Percentiles rank a stretch among this genome's conserved stretches.
Evolutionary conservation across 2,888 invertebrate species (phyloP).

Genomic region (Cheilosia scutellata): DNA sequence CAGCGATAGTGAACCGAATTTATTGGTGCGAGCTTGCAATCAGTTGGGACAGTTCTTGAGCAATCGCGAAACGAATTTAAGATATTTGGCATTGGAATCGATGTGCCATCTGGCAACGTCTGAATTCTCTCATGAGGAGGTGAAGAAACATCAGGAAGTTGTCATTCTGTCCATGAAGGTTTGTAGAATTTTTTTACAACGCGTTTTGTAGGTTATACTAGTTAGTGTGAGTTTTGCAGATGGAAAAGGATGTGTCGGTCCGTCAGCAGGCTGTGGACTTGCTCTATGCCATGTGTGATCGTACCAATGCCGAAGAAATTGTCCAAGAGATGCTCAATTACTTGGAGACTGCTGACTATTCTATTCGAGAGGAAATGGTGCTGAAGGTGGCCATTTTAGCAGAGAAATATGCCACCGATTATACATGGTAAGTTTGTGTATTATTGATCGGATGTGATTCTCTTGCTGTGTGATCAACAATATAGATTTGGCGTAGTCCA

Average conservation of each 20-base stretch:
- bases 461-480: no score
- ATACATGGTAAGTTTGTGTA: slow-evolving; percentile 93
- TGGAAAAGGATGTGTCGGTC: slow-evolving; percentile 99
- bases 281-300: slow-evolving; percentile 99
- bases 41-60: slow-evolving; percentile 99
- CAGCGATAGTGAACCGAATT: slow-evolving; percentile 98
- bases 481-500: no score
- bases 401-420: slow-evolving; percentile 99
- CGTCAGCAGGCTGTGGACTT: slow-evolving; percentile 99
- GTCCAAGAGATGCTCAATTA: slow-evolving; percentile 99
- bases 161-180: slow-evolving; percentile 98
- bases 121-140: slow-evolving; percentile 99
- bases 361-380: slow-evolving; percentile 99
- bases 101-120: slow-evolving; percentile 99
- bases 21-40: slow-evolving; percentile 98
- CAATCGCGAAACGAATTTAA: slow-evolving; percentile 98
- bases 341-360: slow-evolving; percentile 99
- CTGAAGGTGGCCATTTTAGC: slow-evolving; percentile 99
- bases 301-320: slow-evolving; percentile 99
- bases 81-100: slow-evolving; percentile 98
- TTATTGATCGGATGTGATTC: no score
- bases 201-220: no score
- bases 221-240: slow-evolving; percentile 84
- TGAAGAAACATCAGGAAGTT: slow-evolving; percentile 99
- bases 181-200: background rate